Conservation (phyloP, 53 echinoderm and acorn worm species). For the Echinarachnius parma region DNA sequence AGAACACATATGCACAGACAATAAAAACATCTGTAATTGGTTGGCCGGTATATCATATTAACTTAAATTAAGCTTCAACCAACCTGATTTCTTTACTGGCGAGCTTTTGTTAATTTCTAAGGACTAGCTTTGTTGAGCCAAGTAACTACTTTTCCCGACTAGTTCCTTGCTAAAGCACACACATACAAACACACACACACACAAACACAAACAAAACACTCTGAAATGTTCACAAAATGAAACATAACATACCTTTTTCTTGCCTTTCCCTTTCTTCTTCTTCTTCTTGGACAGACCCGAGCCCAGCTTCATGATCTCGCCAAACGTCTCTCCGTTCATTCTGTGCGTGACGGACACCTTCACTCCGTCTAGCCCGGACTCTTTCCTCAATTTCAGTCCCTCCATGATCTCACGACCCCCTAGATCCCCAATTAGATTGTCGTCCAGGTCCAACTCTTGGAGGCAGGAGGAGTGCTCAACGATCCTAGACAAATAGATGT, state of each 20-base stretch:
- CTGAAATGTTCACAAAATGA: too few species aligned
- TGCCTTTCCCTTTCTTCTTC: conserved; percentile 94
- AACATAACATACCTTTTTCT: conserved; percentile 64
- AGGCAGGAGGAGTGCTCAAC: conserved; percentile 87
- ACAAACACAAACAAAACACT: too few species aligned
- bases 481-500: conserved; percentile 39
- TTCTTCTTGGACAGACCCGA: conserved; percentile 91
- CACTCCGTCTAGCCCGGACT: conserved; percentile 65
- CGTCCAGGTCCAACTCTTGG: conserved; percentile 89
- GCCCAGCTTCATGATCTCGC: conserved; percentile 81
- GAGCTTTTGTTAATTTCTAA: too few species aligned
- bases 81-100: too few species aligned
- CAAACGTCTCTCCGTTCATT: conserved; percentile 88
- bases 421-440: conserved; percentile 91
- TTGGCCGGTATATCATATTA: too few species aligned
- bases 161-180: too few species aligned
- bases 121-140: too few species aligned
- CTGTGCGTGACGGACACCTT: conserved; percentile 83
- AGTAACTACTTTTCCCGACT: too few species aligned
- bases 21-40: too few species aligned
- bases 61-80: too few species aligned
- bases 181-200: too few species aligned
- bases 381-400: conserved; percentile 69
- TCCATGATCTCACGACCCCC: conserved; percentile 96
- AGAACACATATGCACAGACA: too few species aligned